Conservation (phyloP, 2,888 invertebrate genomes). For the Xestia sexstrigata region DNA sequence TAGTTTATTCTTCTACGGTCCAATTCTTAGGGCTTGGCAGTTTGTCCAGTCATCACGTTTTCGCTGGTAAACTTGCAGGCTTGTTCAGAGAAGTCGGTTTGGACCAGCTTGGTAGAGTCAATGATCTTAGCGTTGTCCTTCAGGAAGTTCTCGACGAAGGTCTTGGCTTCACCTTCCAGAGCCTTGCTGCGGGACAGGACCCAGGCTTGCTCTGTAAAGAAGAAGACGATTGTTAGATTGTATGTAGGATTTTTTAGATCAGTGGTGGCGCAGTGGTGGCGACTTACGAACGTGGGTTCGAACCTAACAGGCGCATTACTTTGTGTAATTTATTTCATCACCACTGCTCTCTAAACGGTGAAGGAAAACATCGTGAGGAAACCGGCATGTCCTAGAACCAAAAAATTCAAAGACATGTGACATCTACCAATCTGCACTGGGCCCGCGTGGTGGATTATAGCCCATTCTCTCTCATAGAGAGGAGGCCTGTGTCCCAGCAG, state of each 20-base stretch:
- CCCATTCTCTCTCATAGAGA: too few relatives aligned
- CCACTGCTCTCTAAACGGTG: too few relatives aligned
- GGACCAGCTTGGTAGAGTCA: constrained; percentile 75
- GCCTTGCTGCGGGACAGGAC: constrained; percentile 80
- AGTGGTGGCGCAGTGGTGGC: too few relatives aligned
- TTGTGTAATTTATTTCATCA: too few relatives aligned
- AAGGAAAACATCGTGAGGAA: too few relatives aligned
- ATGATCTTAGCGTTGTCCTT: constrained; percentile 78
- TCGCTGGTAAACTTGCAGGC: constrained; percentile 81
- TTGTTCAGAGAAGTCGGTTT: constrained; percentile 81
- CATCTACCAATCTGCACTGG: too few relatives aligned
- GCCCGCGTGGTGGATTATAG: too few relatives aligned
- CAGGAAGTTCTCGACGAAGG: constrained; percentile 80
- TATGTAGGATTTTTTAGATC: not conserved
- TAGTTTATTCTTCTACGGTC: constrained; percentile 16
- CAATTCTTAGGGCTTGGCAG: constrained; percentile 68
- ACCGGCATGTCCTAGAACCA: too few relatives aligned
- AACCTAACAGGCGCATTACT: too few relatives aligned
- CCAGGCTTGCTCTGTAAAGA: constrained; percentile 81
- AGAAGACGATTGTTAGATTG: constrained; percentile 22
- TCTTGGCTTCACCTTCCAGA: constrained; percentile 80
- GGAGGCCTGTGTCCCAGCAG: too few relatives aligned
- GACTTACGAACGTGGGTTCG: too few relatives aligned
- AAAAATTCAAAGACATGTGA: too few relatives aligned
- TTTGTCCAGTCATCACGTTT: constrained; percentile 73